Evolutionary conservation across 2,888 invertebrate species (phyloP).

Genomic region (Cetonia aurata): DNA sequence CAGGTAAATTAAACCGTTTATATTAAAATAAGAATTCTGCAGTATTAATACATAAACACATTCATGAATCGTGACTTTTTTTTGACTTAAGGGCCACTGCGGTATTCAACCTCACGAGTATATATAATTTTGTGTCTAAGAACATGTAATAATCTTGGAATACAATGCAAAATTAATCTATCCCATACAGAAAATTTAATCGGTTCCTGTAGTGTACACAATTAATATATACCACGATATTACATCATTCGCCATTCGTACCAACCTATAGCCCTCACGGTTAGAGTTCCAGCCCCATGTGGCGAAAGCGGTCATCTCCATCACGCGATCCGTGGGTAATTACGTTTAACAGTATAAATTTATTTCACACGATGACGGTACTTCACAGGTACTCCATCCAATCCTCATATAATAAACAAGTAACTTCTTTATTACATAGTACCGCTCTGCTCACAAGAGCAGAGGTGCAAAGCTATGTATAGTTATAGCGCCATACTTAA

Average conservation of each 20-base stretch:
- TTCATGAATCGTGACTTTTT: no score
- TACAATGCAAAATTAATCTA: no score
- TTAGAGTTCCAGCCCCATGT: conserved; percentile 44
- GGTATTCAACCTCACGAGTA: no score
- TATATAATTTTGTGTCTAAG: no score
- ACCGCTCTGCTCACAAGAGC: conserved; percentile 36
- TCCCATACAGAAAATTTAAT: not conserved
- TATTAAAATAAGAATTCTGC: no score
- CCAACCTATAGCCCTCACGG: conserved; percentile 3
- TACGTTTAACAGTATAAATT: conserved; percentile 56
- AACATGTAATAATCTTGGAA: no score
- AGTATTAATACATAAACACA: no score
- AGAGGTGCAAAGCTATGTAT: no score
- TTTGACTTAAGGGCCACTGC: no score
- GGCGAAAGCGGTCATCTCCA: conserved; percentile 48
- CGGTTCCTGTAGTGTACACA: not conserved
- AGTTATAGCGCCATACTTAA: conserved; percentile 40
- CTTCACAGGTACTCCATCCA: not conserved
- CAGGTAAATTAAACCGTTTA: no score
- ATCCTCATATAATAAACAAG: not conserved
- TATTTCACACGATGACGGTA: conserved; percentile 55
- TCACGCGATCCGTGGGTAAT: conserved; percentile 54
- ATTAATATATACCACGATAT: conserved; percentile 8
- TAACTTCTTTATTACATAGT: not conserved
- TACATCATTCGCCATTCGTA: conserved; percentile 14